Base-by-base conservation (phyloP, 2,113 vertebrate genomes). In the Pomatostomus ruficeps region DNA sequence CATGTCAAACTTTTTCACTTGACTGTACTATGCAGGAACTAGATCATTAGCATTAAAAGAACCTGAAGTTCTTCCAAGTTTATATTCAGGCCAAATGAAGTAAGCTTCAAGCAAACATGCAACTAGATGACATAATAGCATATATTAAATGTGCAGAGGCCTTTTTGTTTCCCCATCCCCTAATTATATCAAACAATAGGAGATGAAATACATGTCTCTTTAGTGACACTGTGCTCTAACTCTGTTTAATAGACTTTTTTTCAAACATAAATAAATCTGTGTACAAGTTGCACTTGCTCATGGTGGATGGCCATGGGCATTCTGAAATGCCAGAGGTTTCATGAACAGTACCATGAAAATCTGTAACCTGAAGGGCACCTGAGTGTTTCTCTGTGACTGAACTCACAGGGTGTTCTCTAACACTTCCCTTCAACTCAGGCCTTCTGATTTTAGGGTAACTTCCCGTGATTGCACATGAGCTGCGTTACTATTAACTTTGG, bases 11-110 rank as follows among this genome's bases (percentile, higher is more conserved):
- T 61, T 89, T 96, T 88, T 93, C 35, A 84, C 36, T 95, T 88
- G 84, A 95, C 85, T 93, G 83, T 85, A 80, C 70, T 83, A 19
- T 96, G 85, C 80, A 93, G 91, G 92, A 96, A 96, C 75, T 94
- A 79, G 88, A 80, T 94, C 55, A 88, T 94, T 93, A 85, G 42
- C 89, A 94, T 72, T 91, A 86, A 90, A 95, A 96, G 95, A 95
- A 96, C 91, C 92, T 97, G 86, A 95, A 94, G 95, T 92, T 73
- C 91, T 95, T 97, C 95, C 91, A 95, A 95, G 91, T 94, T 92
- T 93, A 91, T 91, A 93, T 96, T 94, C 58, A 76, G 85, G 75
- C 89, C 90, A 92, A 89, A 89, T 89, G 86, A 95, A 95, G 90
- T 92, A 93, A 95, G 93, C 87, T 71, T 91, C 55, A 55, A 94